Base-by-base conservation (phyloP, 2,113 vertebrate species). In the Gasterosteus aculeatus region DNA sequence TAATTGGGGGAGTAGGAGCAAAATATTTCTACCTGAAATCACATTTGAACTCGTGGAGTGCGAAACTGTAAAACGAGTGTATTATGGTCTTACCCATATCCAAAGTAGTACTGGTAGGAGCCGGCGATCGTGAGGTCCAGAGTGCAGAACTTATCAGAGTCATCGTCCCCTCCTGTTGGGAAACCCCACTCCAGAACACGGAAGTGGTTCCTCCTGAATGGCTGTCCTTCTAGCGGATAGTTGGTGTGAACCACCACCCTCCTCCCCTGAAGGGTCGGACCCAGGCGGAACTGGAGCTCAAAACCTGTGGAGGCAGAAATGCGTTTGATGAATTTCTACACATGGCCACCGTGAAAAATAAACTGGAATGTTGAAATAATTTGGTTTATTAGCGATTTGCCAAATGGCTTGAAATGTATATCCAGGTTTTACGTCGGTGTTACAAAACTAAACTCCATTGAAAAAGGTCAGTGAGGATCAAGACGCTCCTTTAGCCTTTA, bases 261-360 rank as follows among this genome's bases (percentile, higher is more conserved):
- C 80, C 68, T 75, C 38, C 92, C 92, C 63, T 92, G 90, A 4
- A 93, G 90, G 77, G 89, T 93, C 0, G 92, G 87, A 29, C 89
- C 92, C 3, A 93, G 81, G 8, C 87, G 90, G 79, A 93, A 91
- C 85, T 93, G 90, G 18, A 93, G 90, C 85, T 93, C 90, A 49
- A 93, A 93, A 3, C 89, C 92, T 93, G 73, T 35, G 9, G 64
- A 68, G 5, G 54, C 11, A 66, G 1, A 69, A 1, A 44, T 5
- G 38, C 35, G 7, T 72, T 46, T 10, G 0, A 60, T 39, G 11
- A 1, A 5, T 0, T 38, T 68, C 31, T 31, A 38, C 46, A 53
- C 35, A 14, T 44, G 46, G 15, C 1, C 1, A 0, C 7, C 19
- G 62, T 5, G 41, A 35, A 33, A 59, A 18, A 47, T 19, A 15